These are phyloP conservation scores for Salarias fasciatus DNA, from an alignment of 2,797 vertebrate genomes.

Conservation along the genomic window DNA sequence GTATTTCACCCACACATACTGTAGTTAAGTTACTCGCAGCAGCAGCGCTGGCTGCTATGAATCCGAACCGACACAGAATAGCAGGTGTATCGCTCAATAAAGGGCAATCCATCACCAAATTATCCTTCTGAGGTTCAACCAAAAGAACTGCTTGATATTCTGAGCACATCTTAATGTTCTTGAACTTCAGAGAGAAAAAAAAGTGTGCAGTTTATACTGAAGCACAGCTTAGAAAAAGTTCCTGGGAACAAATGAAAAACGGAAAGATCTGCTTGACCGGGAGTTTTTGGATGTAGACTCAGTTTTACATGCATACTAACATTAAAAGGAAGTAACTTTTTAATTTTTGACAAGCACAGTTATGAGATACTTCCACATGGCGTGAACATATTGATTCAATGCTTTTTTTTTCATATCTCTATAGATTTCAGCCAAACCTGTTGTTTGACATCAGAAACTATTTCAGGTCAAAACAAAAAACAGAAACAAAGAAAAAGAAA, in stretches of 20 bases:
- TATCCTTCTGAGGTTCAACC: conserved; percentile 65
- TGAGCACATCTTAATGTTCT: conserved; percentile 82
- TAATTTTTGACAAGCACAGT: not conserved
- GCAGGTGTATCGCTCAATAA: conserved; percentile 51
- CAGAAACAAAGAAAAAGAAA: no score
- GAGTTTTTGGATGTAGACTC: conserved; percentile 11
- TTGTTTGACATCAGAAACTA: no score
- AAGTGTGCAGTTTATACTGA: conserved; percentile 69
- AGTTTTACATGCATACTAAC: not conserved
- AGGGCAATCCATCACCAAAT: conserved; percentile 63
- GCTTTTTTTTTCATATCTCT: no score
- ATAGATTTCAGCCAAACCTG: no score
- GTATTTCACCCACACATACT: conserved; percentile 66
- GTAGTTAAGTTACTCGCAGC: conserved; percentile 41
- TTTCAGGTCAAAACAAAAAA: no score
- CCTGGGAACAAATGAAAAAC: conserved; percentile 59
- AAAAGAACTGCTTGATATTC: conserved; percentile 84
- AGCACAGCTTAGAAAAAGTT: conserved; percentile 62
- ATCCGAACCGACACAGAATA: conserved; percentile 31
- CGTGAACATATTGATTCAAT: not conserved
- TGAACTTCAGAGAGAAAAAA: conserved; percentile 69
- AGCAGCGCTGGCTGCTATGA: conserved; percentile 40
- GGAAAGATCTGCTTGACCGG: conserved; percentile 55
- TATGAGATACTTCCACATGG: not conserved
- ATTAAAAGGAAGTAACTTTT: not conserved